A percentile compares a stretch with the other conserved stretches of the same genome.
phyloP scores from a whole-genome alignment of 2,888 invertebrate genomes.

The Arge pagana region DNA sequence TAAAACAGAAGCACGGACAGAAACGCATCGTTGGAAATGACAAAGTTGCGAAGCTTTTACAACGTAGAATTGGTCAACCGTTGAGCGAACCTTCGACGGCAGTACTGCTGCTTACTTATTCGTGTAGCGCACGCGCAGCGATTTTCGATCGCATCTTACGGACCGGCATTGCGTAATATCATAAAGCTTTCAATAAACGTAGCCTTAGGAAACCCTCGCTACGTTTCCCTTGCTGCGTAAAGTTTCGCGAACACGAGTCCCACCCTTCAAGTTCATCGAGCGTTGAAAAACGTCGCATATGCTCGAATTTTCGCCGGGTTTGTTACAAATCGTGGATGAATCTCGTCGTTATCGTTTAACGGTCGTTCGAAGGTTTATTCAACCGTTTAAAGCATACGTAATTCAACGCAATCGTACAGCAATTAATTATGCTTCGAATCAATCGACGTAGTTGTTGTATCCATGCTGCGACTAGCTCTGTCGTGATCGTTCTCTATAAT shows the following conservation, averaged over 20 bases:
- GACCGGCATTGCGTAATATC: neutral
- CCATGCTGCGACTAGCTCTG: conserved; percentile 14
- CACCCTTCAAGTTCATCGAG: too few relatives aligned
- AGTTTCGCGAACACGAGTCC: too few relatives aligned
- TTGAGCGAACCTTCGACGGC: conserved; percentile 1
- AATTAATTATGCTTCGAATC: conserved; percentile 10
- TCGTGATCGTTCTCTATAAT: conserved; percentile 20
- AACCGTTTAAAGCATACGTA: neutral
- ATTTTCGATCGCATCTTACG: neutral
- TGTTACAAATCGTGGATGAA: too few relatives aligned
- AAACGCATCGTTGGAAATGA: conserved; percentile 21
- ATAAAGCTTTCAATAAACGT: too few relatives aligned
- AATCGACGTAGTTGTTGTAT: neutral
- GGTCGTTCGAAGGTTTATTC: conserved; percentile 5
- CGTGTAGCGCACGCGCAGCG: neutral
- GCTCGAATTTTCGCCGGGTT: too few relatives aligned
- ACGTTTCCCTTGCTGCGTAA: too few relatives aligned
- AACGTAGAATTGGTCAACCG: neutral
- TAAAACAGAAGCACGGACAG: conserved; percentile 38
- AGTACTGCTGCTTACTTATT: neutral
- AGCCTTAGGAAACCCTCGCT: too few relatives aligned
- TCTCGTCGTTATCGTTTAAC: too few relatives aligned
- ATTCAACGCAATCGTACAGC: conserved; percentile 1
- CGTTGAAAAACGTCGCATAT: too few relatives aligned
- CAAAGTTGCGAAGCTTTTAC: conserved; percentile 12